Conservation (phyloP, 2,888 invertebrate species). For the Melanophora roralis region DNA sequence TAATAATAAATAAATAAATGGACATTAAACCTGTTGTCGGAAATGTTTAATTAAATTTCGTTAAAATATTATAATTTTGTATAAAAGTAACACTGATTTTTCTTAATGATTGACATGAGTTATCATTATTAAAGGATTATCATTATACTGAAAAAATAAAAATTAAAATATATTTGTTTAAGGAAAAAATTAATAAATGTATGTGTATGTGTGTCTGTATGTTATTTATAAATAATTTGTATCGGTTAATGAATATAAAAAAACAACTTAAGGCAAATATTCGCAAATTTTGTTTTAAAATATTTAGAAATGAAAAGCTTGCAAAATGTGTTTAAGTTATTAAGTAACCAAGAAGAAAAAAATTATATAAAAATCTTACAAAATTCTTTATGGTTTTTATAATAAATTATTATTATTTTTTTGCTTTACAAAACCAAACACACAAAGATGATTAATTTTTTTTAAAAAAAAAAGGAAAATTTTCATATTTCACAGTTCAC, state of each 20-base stretch:
- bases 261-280: conserved; percentile 55
- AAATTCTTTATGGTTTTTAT: conserved; percentile 8
- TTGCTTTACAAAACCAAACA: not conserved
- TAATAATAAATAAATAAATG: too few relatives aligned
- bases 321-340: not conserved
- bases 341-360: not conserved
- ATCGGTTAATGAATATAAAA: too few relatives aligned
- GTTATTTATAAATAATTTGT: too few relatives aligned
- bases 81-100: conserved; percentile 13
- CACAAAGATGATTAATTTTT: not conserved
- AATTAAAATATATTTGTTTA: too few relatives aligned
- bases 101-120: not conserved
- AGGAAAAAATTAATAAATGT: too few relatives aligned
- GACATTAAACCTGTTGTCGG: not conserved
- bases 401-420: not conserved
- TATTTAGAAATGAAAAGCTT: conserved; percentile 15
- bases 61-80: not conserved
- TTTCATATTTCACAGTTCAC: not conserved
- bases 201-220: too few relatives aligned
- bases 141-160: too few relatives aligned
- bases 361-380: conserved; percentile 38
- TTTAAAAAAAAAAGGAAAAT: not conserved
- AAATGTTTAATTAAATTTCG: not conserved
- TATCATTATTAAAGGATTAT: not conserved
- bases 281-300: conserved; percentile 60